Base-by-base conservation (phyloP, 2,113 vertebrate genomes). In the Columbina picui region DNA sequence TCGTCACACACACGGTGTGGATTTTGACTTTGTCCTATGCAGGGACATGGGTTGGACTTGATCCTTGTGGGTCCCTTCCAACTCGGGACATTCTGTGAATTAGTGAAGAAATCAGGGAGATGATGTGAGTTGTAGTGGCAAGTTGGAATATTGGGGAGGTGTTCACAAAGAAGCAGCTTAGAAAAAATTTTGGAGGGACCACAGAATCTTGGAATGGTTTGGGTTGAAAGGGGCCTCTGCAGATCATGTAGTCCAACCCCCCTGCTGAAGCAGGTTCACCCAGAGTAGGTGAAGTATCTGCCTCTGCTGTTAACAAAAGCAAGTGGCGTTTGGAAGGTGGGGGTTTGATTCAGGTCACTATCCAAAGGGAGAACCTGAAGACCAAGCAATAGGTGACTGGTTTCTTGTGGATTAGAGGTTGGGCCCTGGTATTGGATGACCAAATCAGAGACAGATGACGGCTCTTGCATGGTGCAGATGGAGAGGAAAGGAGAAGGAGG, bases 351-450 rank as follows among this genome's bases (percentile, higher is more conserved):
- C 47, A 53, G 30, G 32, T 78, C 56, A 17, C 12, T 14, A 3
- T 59, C 43, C 9, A 14, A 21, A 68, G 17, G 30, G 14, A 83
- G 67, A 59, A 38, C 7, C 4, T 17, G 6, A 68, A 64, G 34
- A 32, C 32, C 57, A 30, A 50, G 39, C 10, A 47, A 0, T n/a
- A 43, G 7, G 27, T 47, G 71, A 5, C 36, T 39, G 41, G 3
- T 56, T 64, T 89, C 34, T 61, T 88, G 38, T 61, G 39, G 11
- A 9, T 22, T 84, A 50, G 30, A 61, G 65, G 5, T 2, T 43
- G 32, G 20, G n/a, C 41, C 34, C 11, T 0, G 1, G 29, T 29
- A 10, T 6, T 53, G 49, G 27, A 11, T 1, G 0, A 36, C 4
- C 45, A 18, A 26, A 6, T 9, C 8, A 6, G 70, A 56, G 36